Percentiles rank a stretch among this genome's conserved stretches.
phyloP scores from a whole-genome alignment of 2,888 invertebrate genomes.

The Chesias legatella region DNA sequence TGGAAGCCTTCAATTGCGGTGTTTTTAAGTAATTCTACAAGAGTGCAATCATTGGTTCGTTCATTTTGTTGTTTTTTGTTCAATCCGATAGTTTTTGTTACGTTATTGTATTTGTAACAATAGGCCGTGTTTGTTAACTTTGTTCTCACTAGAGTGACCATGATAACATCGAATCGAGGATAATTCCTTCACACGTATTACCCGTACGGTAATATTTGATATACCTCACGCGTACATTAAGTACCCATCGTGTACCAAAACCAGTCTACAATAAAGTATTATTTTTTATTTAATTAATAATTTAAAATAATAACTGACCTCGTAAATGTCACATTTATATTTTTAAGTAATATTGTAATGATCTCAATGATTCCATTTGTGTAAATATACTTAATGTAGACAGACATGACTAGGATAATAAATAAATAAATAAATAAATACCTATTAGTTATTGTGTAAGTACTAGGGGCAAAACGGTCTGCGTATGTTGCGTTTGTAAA shows the following conservation, averaged over 20 bases:
- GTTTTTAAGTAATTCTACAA: slow-evolving; percentile 10
- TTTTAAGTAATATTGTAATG: slow-evolving; percentile 68
- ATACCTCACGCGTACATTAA: slow-evolving; percentile 60
- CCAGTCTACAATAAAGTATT: slow-evolving; percentile 76
- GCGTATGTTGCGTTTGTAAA: slow-evolving; percentile 39
- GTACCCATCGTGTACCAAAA: slow-evolving; percentile 59
- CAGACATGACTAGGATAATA: slow-evolving; percentile 18
- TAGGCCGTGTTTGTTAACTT: slow-evolving; percentile 27
- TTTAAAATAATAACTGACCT: slow-evolving; percentile 54
- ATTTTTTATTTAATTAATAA: slow-evolving; percentile 57
- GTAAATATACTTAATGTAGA: slow-evolving; percentile 57
- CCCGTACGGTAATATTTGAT: slow-evolving; percentile 32
- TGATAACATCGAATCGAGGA: slow-evolving; percentile 29
- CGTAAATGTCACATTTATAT: slow-evolving; percentile 61
- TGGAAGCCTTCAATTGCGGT: too few species aligned
- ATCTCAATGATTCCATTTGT: slow-evolving; percentile 80
- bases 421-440: slow-evolving; percentile 45
- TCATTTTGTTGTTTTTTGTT: slow-evolving; percentile 21
- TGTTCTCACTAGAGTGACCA: slow-evolving; percentile 30
- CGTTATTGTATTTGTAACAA: slow-evolving; percentile 33
- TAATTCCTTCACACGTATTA: slow-evolving; percentile 25
- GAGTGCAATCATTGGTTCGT: slow-evolving; percentile 32
- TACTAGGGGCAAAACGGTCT: slow-evolving; percentile 45
- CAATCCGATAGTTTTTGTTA: slow-evolving; percentile 33
- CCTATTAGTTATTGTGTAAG: slow-evolving; percentile 43